phyloP scores from a whole-genome alignment of 2,888 invertebrate genomes.

The Bimastos eiseni region DNA sequence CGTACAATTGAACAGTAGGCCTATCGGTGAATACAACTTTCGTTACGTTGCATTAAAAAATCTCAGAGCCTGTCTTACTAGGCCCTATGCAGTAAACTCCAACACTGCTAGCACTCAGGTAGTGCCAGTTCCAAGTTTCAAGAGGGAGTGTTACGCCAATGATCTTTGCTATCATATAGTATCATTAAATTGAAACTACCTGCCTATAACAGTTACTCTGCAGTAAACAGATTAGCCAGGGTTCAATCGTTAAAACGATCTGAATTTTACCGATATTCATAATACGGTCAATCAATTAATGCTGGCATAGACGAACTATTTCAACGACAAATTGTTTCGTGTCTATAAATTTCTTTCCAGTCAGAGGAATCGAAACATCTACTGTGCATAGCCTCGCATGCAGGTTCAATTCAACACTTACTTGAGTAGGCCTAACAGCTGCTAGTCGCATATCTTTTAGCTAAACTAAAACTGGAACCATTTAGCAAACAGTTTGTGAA shows the following conservation, averaged over 20 bases:
- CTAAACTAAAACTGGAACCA: not conserved
- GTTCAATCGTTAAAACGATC: not conserved
- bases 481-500: not conserved
- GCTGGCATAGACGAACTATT: not conserved
- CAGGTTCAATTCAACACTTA: too few species aligned
- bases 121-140: too few species aligned
- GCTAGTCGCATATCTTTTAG: not conserved
- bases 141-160: too few species aligned
- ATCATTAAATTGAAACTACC: too few species aligned
- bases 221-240: too few species aligned
- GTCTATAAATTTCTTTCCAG: not conserved
- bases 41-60: not conserved
- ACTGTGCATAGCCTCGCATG: too few species aligned
- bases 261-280: not conserved
- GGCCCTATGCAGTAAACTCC: too few species aligned
- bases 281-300: not conserved
- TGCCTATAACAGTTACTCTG: too few species aligned
- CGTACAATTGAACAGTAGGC: not conserved
- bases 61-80: not conserved
- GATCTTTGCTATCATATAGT: too few species aligned
- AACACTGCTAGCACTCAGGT: too few species aligned
- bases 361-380: not conserved
- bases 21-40: not conserved
- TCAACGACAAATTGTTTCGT: not conserved
- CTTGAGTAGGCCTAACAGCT: not conserved